A percentile compares a stretch with the other conserved stretches of the same genome.
These are phyloP conservation scores for Drosophila anomelani DNA, from an alignment of 2,888 invertebrate species.

Conservation along the genomic window DNA sequence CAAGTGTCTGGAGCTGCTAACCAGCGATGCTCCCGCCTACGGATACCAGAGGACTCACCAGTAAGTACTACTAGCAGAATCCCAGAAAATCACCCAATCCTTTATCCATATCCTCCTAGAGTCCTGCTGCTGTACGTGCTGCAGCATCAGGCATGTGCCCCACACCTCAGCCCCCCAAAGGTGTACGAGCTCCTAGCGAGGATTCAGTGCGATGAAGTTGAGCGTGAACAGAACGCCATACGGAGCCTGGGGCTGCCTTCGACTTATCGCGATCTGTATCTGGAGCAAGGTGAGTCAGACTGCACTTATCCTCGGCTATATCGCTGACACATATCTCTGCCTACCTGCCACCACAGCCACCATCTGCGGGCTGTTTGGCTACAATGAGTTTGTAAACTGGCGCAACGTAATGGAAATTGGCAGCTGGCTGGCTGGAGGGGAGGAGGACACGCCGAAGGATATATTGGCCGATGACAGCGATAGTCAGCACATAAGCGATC, in stretches of 20 bases:
- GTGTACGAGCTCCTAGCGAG: constrained; percentile 70
- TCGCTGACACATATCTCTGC: constrained; percentile 20
- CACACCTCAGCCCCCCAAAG: constrained; percentile 58
- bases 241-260: constrained; percentile 74
- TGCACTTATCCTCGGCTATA: constrained; percentile 10
- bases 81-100: too few relatives aligned
- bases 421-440: constrained; percentile 58
- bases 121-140: constrained; percentile 78
- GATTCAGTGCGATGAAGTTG: constrained; percentile 72
- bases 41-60: constrained; percentile 83
- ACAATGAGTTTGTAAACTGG: constrained; percentile 81
- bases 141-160: constrained; percentile 78
- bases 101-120: constrained; percentile 42
- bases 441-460: constrained; percentile 9
- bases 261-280: constrained; percentile 79
- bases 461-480: constrained; percentile 42
- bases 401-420: constrained; percentile 72
- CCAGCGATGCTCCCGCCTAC: constrained; percentile 69
- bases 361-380: constrained; percentile 80
- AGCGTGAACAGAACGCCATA: constrained; percentile 79
- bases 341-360: constrained; percentile 56
- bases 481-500: constrained; percentile 69
- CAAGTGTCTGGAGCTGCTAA: constrained; percentile 72
- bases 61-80: constrained; percentile 60
- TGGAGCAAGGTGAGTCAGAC: constrained; percentile 79